These are phyloP conservation scores for Ficedula albicollis DNA, from an alignment of 2,797 vertebrate genomes.

Conservation along the genomic window DNA sequence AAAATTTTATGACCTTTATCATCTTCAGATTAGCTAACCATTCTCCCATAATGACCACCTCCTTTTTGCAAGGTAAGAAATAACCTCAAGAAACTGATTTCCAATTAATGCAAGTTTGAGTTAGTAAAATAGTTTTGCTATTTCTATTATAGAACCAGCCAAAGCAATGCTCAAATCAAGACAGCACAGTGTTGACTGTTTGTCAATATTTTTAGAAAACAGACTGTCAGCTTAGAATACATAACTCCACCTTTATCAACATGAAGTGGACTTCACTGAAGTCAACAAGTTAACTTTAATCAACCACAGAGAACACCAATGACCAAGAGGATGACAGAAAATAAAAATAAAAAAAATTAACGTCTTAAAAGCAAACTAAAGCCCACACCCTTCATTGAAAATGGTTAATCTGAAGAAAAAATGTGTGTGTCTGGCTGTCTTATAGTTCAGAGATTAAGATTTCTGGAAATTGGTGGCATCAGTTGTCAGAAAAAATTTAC, in stretches of 20 bases:
- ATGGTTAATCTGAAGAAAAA: background rate
- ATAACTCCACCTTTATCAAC: background rate
- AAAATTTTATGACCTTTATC: background rate
- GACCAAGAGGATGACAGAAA: background rate
- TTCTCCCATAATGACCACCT: background rate
- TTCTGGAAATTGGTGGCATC: background rate
- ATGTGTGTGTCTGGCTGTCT: background rate
- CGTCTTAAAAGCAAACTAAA: background rate
- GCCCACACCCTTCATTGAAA: background rate
- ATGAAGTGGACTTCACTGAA: background rate
- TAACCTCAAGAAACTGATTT: background rate
- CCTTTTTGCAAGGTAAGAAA: background rate
- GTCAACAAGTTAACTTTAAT: background rate
- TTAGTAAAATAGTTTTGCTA: background rate
- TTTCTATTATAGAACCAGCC: background rate
- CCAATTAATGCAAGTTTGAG: background rate
- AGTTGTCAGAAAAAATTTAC: background rate
- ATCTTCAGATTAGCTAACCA: background rate
- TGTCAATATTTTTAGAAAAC: background rate
- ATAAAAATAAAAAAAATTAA: background rate
- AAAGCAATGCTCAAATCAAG: background rate
- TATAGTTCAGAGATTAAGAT: background rate
- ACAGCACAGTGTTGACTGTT: background rate
- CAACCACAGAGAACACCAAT: background rate
- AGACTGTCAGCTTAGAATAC: background rate